Percentiles rank a stretch among this genome's conserved stretches.
Conservation (phyloP, 2,888 invertebrate species). For the Iselma pallidipennis region DNA sequence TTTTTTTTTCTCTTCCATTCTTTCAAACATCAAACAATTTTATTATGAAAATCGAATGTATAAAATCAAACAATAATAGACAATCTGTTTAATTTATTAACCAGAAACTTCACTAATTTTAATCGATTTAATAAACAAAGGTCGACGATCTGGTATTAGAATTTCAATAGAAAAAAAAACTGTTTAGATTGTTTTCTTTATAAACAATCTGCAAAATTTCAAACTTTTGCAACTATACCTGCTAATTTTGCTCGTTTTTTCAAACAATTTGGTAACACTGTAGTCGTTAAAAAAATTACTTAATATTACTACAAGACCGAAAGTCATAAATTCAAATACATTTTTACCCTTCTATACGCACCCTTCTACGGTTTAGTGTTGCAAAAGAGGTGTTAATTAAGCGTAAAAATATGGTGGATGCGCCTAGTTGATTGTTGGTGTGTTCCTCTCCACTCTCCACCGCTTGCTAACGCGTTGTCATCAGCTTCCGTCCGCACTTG, state of each 20-base stretch:
- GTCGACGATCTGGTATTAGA: too few relatives aligned
- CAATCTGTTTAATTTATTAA: neutral
- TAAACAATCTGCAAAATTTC: neutral
- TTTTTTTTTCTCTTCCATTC: too few relatives aligned
- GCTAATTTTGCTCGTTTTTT: too few relatives aligned
- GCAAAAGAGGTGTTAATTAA: neutral
- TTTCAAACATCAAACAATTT: neutral
- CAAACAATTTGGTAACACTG: too few relatives aligned
- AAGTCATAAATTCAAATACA: too few relatives aligned
- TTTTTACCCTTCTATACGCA: neutral
- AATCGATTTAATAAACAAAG: neutral
- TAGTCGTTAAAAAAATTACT: neutral
- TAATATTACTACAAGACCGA: neutral
- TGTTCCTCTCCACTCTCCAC: neutral
- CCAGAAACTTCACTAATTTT: neutral
- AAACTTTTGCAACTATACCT: too few relatives aligned
- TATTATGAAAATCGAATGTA: neutral
- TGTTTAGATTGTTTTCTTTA: neutral
- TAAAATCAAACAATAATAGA: neutral
- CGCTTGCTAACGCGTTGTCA: neutral
- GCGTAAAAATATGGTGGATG: slow-evolving; percentile 1
- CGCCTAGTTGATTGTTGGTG: neutral
- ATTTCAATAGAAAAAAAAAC: neutral
- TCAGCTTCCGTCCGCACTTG: too few relatives aligned
- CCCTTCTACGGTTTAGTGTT: neutral